A percentile compares a stretch with the other conserved stretches of the same genome.
Conservation (phyloP, 2,113 vertebrate genomes). For the Cranoglanis bouderius region DNA sequence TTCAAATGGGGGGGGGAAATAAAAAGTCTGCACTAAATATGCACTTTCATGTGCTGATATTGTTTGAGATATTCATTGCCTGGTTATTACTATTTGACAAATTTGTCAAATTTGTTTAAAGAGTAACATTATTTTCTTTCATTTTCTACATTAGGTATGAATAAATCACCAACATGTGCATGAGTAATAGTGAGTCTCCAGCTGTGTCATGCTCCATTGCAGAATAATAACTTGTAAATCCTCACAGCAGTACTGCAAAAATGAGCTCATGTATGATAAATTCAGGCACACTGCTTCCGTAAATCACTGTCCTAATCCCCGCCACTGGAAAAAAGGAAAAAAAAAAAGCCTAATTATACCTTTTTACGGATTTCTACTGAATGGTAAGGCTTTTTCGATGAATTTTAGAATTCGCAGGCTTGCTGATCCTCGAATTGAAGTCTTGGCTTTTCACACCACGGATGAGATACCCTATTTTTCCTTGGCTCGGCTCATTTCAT, state of each 20-base stretch:
- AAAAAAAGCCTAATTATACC: constrained; percentile 33
- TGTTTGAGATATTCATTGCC: neutral
- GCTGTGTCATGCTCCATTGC: constrained; percentile 21
- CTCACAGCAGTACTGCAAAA: neutral
- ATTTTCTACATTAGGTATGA: neutral
- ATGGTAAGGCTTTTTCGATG: neutral
- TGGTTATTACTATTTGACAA: neutral
- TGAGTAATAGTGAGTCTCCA: constrained; percentile 20
- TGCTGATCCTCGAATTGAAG: neutral
- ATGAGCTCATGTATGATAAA: neutral
- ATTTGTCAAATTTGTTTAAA: neutral
- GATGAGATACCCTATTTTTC: constrained; percentile 16
- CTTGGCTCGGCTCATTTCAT: neutral
- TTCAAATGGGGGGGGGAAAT: too few relatives aligned
- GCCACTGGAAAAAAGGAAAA: neutral
- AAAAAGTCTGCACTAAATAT: neutral
- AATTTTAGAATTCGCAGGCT: neutral
- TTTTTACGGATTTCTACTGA: constrained; percentile 44
- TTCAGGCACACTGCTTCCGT: constrained; percentile 45
- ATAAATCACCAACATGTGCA: neutral
- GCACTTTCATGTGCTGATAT: neutral
- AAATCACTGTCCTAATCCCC: constrained; percentile 53
- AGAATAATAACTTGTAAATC: constrained; percentile 22
- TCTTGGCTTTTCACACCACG: neutral
- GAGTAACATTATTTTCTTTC: neutral